A percentile compares a stretch with the other conserved stretches of the same genome.
Evolutionary conservation across 2,888 invertebrate genomes (phyloP).

Genomic region (Villa cingulata): DNA sequence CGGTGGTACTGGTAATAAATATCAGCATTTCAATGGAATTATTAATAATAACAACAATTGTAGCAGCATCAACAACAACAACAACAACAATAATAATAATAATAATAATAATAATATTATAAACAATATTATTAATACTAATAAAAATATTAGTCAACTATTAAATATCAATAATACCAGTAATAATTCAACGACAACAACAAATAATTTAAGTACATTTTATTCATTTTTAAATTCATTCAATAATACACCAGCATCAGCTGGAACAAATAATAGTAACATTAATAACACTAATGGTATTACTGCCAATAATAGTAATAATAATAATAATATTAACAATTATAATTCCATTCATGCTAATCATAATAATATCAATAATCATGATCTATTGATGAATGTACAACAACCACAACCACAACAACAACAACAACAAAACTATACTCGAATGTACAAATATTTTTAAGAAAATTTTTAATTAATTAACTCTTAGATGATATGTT

Average conservation of each 20-base stretch:
- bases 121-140: too few relatives aligned
- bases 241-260: constrained; percentile 13
- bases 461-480: constrained; percentile 8
- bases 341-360: constrained; percentile 4
- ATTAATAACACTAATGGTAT: constrained; percentile 2
- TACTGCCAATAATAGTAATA: constrained; percentile 2
- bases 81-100: constrained; percentile 9
- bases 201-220: constrained; percentile 11
- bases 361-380: constrained; percentile 6
- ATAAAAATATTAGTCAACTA: too few relatives aligned
- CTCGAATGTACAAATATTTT: constrained; percentile 20
- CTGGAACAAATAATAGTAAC: constrained; percentile 5
- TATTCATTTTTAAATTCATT: constrained; percentile 16
- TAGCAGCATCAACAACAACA: constrained; percentile 2
- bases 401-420: constrained; percentile 4
- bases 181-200: neutral
- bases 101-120: constrained; percentile 6
- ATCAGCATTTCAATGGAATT: constrained; percentile 1
- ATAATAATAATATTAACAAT: constrained; percentile 5
- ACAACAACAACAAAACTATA: constrained; percentile 12
- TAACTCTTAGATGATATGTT: too few relatives aligned
- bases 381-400: constrained; percentile 2
- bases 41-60: constrained; percentile 3
- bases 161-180: constrained; percentile 1
- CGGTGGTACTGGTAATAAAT: constrained; percentile 10